Percentiles rank a stretch among this genome's conserved stretches.
Conservation (phyloP, 64 coral and sea anemone species). For the Pocillopora verrucosa region DNA sequence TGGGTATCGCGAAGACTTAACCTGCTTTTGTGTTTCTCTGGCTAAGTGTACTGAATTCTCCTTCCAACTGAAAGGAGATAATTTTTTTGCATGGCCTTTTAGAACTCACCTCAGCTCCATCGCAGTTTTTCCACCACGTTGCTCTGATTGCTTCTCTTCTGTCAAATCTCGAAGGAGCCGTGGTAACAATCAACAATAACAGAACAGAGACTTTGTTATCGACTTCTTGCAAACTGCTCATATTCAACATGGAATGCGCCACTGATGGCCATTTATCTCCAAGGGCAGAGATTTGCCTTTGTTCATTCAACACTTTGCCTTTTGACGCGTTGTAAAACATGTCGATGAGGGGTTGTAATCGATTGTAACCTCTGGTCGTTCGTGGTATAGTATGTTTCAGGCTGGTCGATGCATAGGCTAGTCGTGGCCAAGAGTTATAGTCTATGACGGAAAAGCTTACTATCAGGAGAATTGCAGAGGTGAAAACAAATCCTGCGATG, state of each 20-base stretch:
- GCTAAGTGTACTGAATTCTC: too few relatives aligned
- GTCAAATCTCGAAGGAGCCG: background rate
- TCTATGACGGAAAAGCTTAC: too few relatives aligned
- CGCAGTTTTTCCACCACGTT: background rate
- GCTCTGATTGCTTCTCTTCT: background rate
- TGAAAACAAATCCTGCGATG: too few relatives aligned
- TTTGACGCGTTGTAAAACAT: background rate
- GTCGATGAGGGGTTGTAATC: background rate
- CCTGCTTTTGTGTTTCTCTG: too few relatives aligned
- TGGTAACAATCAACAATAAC: background rate
- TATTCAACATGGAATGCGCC: background rate
- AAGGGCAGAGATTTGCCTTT: background rate
- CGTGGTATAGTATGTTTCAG: background rate
- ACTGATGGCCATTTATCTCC: background rate
- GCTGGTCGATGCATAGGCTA: too few relatives aligned
- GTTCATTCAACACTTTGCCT: background rate
- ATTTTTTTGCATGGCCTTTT: background rate
- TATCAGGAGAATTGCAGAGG: too few relatives aligned
- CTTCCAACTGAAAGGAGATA: background rate
- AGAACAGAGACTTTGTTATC: background rate
- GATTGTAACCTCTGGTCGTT: background rate
- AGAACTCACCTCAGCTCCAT: background rate
- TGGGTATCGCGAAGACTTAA: too few relatives aligned
- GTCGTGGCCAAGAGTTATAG: too few relatives aligned
- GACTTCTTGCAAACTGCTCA: background rate